Base-by-base conservation (phyloP, 2,888 invertebrate species). In the Drosophila merina region DNA sequence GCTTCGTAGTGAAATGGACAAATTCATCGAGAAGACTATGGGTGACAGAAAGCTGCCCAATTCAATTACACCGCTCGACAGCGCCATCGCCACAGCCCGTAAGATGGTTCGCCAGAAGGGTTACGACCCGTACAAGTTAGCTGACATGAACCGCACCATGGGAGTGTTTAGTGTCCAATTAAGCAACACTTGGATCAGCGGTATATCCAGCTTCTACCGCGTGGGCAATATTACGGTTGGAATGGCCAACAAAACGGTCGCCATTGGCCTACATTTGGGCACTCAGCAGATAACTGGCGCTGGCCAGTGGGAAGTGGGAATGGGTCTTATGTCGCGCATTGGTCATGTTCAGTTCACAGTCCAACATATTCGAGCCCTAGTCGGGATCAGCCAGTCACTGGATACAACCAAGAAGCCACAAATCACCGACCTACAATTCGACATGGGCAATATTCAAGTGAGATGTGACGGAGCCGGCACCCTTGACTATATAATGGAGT, bases 391-490 rank as follows among this genome's bases (percentile, higher is more conserved):
- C 59, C 97, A 97, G 90, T 93, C 96, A 0, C 92, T 97, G 76
- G 96, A 97, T 88, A 95, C 96, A 0, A 93, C 96, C 64, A 93
- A 96, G 70, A 94, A 93, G 20, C 95, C 96, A 0, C 92, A 93
- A 72, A 93, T 97, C 44, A 94, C 95, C 78, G 94, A 95, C 75
- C 92, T 97, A 36, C 95, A 97, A 88, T 92, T 97, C 55, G 96
- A 96, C 90, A 90, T 97, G 73, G 97, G 97, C 3, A 97, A 97
- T 88, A 96, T 97, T 76, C 96, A 97, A 91, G 94, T 96, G 14
- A 93, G 96, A 25, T 95, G 96, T 80, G 94, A 96, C 79, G 97
- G 97, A 0, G 95, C 97, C 0, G 97, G 97, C n/a, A 96, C 96
- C 0, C 74, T 96, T 12, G 97, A 98, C 91, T 97, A 97, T 87